Conservation (phyloP, 2,888 invertebrate species). For the Aelia acuminata region DNA sequence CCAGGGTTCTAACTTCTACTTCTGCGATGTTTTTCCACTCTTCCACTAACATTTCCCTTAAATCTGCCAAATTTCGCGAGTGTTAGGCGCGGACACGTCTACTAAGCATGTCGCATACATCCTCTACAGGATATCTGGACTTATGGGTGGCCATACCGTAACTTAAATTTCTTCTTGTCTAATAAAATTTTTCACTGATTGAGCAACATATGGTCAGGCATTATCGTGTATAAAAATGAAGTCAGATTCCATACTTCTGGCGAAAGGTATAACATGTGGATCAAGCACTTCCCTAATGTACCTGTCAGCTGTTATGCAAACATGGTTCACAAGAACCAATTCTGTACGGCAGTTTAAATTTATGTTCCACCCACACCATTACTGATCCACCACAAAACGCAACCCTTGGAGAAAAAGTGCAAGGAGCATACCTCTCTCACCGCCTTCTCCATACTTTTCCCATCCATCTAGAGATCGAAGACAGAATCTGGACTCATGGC, state of each 20-base stretch:
- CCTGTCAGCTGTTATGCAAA: slow-evolving; percentile 12
- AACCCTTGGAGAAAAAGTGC: slow-evolving; percentile 30
- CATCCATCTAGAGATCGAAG: too few species aligned
- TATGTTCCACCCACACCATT: slow-evolving; percentile 53
- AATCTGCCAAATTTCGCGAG: slow-evolving; percentile 21
- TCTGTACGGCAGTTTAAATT: slow-evolving; percentile 32
- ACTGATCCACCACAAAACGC: slow-evolving; percentile 34
- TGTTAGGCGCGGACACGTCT: slow-evolving; percentile 26
- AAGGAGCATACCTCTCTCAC: too few species aligned
- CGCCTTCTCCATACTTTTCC: slow-evolving; percentile 43
- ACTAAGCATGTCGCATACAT: slow-evolving; percentile 29
- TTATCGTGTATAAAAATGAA: too few species aligned
- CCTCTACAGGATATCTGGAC: slow-evolving; percentile 27
- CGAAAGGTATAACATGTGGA: slow-evolving; percentile 44
- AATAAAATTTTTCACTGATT: slow-evolving; percentile 11
- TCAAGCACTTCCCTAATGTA: too few species aligned
- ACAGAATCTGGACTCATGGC: too few species aligned
- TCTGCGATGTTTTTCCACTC: slow-evolving; percentile 28
- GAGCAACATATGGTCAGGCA: slow-evolving; percentile 42
- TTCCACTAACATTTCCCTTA: too few species aligned
- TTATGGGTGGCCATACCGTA: slow-evolving; percentile 15
- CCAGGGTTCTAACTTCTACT: too few species aligned
- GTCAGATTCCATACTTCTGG: neutral
- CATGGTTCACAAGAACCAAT: slow-evolving; percentile 27
- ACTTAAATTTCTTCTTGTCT: neutral